Conservation (phyloP, 2,797 vertebrate species). For the Hozukius guyotensis region DNA sequence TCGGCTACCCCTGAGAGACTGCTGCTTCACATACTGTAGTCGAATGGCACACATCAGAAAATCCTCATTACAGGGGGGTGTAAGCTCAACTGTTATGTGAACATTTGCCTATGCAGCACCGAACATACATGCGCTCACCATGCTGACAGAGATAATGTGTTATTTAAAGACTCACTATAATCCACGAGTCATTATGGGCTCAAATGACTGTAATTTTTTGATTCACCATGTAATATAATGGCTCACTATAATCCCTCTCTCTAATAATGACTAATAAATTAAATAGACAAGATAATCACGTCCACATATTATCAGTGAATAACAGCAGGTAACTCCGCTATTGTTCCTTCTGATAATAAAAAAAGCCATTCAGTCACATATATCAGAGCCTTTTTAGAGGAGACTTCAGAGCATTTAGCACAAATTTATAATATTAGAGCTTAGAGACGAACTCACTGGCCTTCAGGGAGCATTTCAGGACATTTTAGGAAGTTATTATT, state of each 20-base stretch:
- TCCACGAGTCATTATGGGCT: constrained; percentile 44
- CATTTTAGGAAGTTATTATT: constrained; percentile 68
- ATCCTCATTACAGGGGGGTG: neutral
- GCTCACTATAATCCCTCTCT: constrained; percentile 43
- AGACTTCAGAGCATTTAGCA: constrained; percentile 22
- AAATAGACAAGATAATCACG: constrained; percentile 37
- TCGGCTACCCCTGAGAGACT: constrained; percentile 1
- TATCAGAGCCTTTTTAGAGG: constrained; percentile 9
- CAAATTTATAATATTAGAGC: constrained; percentile 19
- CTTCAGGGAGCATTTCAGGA: constrained; percentile 59
- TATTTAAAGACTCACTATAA: constrained; percentile 40
- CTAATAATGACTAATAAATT: constrained; percentile 47
- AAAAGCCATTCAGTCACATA: constrained; percentile 23
- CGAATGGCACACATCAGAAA: neutral
- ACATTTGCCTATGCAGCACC: neutral
- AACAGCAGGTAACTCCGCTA: constrained; percentile 48
- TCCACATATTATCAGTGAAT: constrained; percentile 49
- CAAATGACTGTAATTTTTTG: constrained; percentile 48
- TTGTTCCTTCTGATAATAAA: constrained; percentile 35
- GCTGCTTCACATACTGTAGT: constrained; percentile 1
- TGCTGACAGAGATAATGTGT: constrained; percentile 28
- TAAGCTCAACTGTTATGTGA: neutral
- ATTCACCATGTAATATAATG: constrained; percentile 44
- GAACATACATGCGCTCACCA: neutral
- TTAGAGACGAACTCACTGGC: constrained; percentile 37